Evolutionary conservation across 92 coral and sea anemone species (phyloP), one percentile per base, ranked within the genome.

Genomic region (Epizoanthus rinbou): DNA sequence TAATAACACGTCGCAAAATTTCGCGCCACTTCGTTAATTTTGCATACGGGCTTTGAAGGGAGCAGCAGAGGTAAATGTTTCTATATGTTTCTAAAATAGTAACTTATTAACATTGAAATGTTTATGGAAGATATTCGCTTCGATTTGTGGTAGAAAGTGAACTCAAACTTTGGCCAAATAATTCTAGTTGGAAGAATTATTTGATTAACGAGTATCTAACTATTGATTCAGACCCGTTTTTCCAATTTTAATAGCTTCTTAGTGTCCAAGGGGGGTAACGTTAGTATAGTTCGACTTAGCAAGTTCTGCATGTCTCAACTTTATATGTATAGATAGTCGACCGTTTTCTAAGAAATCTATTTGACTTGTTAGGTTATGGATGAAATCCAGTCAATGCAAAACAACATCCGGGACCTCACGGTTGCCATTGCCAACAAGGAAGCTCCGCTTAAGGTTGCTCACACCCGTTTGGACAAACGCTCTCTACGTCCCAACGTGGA

Each of bases 401-500:
- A 95, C 88, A 95, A 95, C 91, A 79, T 91, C 64, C 93, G 95
- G 17, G 93, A 89, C 73, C 96, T 95, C 14, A 86, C 80, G 68
- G 84, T 83, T 76, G 98, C 98, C 60, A 95, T 95, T 37, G 94
- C 93, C 0, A 93, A 93, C 74, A 95, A 95, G 57, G 98, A 95
- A 39, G 89, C 89, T 37, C 98, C 98, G 3, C 94, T 95, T 14
- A 95, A 93, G 76, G 96, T 95, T 54, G 98, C 98, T n/a, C 98
- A 95, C 76, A 95, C 98, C 18, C 88, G 98, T 33, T 75, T 95
- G 25, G 98, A 95, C 91, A 95, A 95, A 86, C 98, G 98, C 7
- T 95, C 98, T n/a, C 63, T 91, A 64, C 91, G 98, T 25, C 98
- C 98, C 19, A 94, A 94, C 69, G 97, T 95, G 39, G 98, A 95